A percentile compares a stretch with the other conserved stretches of the same genome.
Evolutionary conservation across 2,797 vertebrate species (phyloP).

Genomic region (Spea hammondii): DNA sequence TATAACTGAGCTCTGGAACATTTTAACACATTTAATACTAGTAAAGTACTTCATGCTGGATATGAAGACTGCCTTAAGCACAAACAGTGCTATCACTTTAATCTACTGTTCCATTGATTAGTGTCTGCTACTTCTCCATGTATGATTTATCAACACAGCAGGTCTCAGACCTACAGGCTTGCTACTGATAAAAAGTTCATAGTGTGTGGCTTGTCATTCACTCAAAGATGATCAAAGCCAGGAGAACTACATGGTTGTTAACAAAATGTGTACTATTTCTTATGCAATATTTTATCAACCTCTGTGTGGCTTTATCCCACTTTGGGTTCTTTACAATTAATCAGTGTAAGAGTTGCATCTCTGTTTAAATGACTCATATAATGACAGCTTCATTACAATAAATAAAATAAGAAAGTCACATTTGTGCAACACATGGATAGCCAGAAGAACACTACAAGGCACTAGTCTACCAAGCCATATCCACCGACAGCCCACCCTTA

Average conservation of each 20-base stretch:
- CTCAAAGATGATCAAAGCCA: constrained; percentile 16
- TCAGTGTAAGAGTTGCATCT: too few species aligned
- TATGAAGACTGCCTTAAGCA: constrained; percentile 25
- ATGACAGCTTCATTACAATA: too few species aligned
- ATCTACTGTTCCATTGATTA: constrained; percentile 49
- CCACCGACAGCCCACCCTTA: too few species aligned
- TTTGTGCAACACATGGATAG: too few species aligned
- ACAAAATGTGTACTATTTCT: constrained; percentile 8
- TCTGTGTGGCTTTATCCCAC: too few species aligned
- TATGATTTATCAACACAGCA: constrained; percentile 48
- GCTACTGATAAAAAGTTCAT: constrained; percentile 35
- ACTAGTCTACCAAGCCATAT: too few species aligned
- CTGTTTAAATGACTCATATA: too few species aligned
- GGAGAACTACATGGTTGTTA: constrained; percentile 2
- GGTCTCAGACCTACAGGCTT: constrained; percentile 29
- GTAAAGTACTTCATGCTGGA: constrained; percentile 32
- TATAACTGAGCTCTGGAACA: constrained; percentile 18
- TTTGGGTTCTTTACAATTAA: too few species aligned
- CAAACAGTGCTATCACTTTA: constrained; percentile 43
- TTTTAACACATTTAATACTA: constrained; percentile 36
- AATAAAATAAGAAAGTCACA: too few species aligned
- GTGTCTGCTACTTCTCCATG: constrained; percentile 33
- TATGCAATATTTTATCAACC: background rate
- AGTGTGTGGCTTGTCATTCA: constrained; percentile 7
- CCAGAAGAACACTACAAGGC: too few species aligned